These are phyloP conservation scores for Drosophila ananassae DNA, from an alignment of 1,140 invertebrate genomes.

Conservation along the genomic window DNA sequence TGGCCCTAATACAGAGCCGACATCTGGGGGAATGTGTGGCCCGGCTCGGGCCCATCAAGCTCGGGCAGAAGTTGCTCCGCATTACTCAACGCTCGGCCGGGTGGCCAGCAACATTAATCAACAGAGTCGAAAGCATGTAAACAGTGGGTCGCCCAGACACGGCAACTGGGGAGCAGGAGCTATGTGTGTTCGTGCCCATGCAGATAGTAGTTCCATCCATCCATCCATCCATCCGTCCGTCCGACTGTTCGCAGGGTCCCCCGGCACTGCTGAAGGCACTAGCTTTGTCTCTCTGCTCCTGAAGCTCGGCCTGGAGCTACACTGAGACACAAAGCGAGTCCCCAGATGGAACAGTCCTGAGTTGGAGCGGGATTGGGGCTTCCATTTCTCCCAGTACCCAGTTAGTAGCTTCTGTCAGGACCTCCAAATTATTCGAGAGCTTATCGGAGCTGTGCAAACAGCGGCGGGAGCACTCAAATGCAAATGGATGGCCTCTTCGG, in stretches of 20 bases:
- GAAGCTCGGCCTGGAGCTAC: neutral
- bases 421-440: conserved; percentile 60
- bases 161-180: conserved; percentile 6
- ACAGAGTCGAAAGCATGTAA: conserved; percentile 58
- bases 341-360: neutral
- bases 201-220: conserved; percentile 6
- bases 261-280: neutral
- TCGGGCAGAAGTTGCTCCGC: conserved; percentile 17
- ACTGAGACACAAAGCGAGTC: neutral
- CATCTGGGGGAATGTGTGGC: neutral
- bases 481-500: neutral
- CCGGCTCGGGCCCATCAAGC: conserved; percentile 16
- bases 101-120: conserved; percentile 65
- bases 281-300: neutral
- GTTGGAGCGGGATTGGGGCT: neutral
- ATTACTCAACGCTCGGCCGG: conserved; percentile 53
- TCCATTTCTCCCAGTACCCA: conserved; percentile 11
- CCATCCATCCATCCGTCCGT: conserved; percentile 6
- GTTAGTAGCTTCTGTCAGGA: conserved; percentile 46
- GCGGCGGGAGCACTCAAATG: conserved; percentile 5
- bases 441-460: conserved; percentile 65
- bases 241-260: neutral
- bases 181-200: conserved; percentile 16
- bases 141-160: conserved; percentile 11
- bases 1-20: conserved; percentile 10